A percentile compares a stretch with the other conserved stretches of the same genome.
Conservation (phyloP, 2,113 vertebrate species). For the Glaucidium brasilianum region DNA sequence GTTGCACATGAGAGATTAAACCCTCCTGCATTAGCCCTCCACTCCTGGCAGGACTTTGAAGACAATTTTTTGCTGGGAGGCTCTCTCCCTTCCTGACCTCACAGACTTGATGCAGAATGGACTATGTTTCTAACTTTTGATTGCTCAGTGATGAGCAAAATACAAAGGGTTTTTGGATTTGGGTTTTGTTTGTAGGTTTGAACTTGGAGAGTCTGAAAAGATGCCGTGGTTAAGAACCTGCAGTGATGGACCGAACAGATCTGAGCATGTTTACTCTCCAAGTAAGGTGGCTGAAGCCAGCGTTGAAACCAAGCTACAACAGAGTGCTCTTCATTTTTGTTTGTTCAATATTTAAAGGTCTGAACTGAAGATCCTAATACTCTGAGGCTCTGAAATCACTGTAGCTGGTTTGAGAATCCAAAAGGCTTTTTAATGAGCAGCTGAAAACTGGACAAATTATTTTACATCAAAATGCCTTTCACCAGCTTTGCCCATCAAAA, state of each 20-base stretch:
- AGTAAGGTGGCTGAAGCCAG: neutral
- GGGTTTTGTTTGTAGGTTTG: neutral
- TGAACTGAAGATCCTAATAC: neutral
- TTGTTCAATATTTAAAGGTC: neutral
- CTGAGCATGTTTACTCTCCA: neutral
- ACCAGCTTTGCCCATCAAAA: neutral
- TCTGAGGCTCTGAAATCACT: neutral
- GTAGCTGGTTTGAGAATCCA: neutral
- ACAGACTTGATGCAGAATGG: neutral
- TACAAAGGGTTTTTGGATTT: neutral
- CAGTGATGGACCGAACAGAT: neutral
- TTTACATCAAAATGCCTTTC: constrained; percentile 20
- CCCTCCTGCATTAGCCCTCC: neutral
- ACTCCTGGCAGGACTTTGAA: neutral
- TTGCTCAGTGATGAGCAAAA: neutral
- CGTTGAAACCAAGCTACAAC: neutral
- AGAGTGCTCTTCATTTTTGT: neutral
- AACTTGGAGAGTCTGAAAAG: neutral
- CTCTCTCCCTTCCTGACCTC: neutral
- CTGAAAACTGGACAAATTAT: neutral
- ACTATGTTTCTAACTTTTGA: neutral
- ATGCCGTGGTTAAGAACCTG: neutral
- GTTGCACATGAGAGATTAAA: neutral
- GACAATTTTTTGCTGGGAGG: neutral
- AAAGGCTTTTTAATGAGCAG: neutral